Conservation (phyloP, 2,113 vertebrate species). For the Pithys albifrons region DNA sequence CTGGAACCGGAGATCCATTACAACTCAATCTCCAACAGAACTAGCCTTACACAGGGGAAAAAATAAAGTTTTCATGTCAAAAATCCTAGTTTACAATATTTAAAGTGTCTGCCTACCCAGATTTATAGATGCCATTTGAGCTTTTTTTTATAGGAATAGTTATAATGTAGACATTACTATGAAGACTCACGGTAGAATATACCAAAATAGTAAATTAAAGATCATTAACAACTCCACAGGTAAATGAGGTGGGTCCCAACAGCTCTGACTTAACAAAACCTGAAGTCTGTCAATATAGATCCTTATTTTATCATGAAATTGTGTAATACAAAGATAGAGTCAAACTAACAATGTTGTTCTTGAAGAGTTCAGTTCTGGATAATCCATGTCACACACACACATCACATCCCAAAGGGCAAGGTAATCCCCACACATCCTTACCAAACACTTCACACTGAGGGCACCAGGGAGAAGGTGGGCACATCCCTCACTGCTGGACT, state of each 20-base stretch:
- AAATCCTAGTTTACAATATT: background rate
- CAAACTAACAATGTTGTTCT: accelerated
- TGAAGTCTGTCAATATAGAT: background rate
- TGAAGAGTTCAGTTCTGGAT: background rate
- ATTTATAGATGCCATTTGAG: background rate
- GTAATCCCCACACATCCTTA: background rate
- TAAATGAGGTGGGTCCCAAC: background rate
- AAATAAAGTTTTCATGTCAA: background rate
- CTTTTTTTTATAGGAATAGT: background rate
- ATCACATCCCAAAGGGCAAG: background rate
- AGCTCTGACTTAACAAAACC: background rate
- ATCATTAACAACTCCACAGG: background rate
- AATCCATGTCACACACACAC: background rate
- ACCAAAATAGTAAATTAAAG: background rate
- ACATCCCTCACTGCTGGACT: background rate
- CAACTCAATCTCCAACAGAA: background rate
- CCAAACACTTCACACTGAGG: background rate
- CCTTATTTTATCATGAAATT: background rate
- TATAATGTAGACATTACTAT: background rate
- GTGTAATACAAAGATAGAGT: background rate
- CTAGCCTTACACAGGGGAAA: background rate
- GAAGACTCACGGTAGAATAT: background rate
- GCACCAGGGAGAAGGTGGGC: background rate
- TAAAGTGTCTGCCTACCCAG: background rate
- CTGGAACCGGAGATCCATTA: background rate